phyloP scores from a whole-genome alignment of 2,888 invertebrate species.

The Pachymerium ferrugineum region DNA sequence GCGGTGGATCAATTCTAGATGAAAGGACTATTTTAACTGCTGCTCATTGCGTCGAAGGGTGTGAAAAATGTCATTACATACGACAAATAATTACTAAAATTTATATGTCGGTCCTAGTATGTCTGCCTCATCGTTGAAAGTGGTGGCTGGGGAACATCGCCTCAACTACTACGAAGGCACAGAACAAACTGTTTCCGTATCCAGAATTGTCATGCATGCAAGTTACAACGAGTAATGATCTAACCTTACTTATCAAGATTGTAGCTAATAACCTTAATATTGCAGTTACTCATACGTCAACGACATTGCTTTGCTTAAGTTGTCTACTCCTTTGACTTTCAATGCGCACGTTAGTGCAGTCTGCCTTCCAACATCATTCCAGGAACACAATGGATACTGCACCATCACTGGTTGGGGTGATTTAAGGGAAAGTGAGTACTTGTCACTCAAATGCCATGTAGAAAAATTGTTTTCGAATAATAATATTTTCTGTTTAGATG shows the following conservation, averaged over 20 bases:
- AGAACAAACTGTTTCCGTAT: background rate
- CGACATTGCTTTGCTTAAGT: background rate
- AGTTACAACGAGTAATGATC: background rate
- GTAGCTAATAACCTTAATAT: no score
- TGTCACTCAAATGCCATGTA: no score
- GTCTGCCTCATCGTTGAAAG: background rate
- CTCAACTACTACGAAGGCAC: background rate
- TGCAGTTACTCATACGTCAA: background rate
- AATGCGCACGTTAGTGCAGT: background rate
- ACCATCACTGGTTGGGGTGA: background rate
- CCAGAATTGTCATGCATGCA: background rate
- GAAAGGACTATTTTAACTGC: no score
- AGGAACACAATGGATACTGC: background rate
- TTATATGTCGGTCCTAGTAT: no score
- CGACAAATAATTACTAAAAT: no score
- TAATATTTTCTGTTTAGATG: background rate
- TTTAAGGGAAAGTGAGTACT: background rate
- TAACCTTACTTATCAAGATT: no score
- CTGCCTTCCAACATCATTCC: background rate
- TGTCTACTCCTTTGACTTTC: background rate
- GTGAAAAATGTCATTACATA: no score
- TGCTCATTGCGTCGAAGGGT: no score
- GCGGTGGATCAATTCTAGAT: no score
- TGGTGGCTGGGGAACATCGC: constrained; percentile 7
- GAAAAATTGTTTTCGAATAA: no score